phyloP scores from a whole-genome alignment of 2,888 invertebrate species.

The Diarsia rubi region DNA sequence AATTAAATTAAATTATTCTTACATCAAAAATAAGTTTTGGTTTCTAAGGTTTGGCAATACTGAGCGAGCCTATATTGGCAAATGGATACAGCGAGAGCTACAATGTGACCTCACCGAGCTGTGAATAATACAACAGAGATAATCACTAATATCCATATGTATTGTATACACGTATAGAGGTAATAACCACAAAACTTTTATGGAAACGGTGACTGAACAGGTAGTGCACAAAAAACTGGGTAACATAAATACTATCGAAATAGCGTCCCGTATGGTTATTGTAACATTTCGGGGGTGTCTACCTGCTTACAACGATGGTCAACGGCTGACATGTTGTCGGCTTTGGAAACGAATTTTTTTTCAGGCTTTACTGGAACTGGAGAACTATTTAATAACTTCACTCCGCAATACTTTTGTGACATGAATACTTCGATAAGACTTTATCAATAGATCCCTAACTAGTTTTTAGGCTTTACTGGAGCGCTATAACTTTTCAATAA shows the following conservation, averaged over 20 bases:
- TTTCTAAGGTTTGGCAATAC: conserved; percentile 44
- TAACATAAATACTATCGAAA: conserved; percentile 20
- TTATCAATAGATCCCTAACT: background rate
- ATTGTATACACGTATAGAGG: conserved; percentile 29
- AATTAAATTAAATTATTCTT: conserved; percentile 3
- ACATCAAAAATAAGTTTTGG: conserved; percentile 8
- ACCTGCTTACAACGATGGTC: conserved; percentile 33
- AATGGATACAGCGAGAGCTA: conserved; percentile 73
- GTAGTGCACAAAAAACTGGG: conserved; percentile 36
- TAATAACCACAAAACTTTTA: conserved; percentile 40
- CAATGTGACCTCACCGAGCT: conserved; percentile 78
- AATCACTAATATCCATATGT: conserved; percentile 58
- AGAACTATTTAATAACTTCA: too few species aligned
- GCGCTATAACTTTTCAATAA: too few species aligned
- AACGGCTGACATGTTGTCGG: background rate
- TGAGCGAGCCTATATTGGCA: conserved; percentile 64
- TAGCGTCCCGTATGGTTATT: conserved; percentile 12
- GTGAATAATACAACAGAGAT: conserved; percentile 77
- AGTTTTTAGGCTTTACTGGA: conserved; percentile 2
- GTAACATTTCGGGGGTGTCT: conserved; percentile 24
- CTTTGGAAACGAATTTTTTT: background rate
- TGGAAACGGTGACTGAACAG: conserved; percentile 45
- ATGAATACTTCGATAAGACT: background rate
- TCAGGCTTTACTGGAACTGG: background rate
- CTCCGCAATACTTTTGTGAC: background rate